Base-by-base conservation (phyloP, 1,140 invertebrate species). In the Paramacrobiotus metropolitanus region DNA sequence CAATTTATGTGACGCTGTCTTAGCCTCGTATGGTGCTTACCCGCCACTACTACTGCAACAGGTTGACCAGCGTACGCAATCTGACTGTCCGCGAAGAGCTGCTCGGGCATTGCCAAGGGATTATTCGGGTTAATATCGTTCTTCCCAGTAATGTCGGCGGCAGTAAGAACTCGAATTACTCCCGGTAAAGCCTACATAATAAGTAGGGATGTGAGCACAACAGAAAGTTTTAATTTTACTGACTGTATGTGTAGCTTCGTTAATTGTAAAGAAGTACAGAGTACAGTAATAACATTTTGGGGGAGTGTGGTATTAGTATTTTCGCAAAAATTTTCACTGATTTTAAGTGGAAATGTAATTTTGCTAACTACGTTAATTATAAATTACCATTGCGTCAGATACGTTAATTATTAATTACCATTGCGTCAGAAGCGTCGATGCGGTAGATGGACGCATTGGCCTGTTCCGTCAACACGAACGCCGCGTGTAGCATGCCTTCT, bases 141-240 rank as follows among this genome's bases (percentile, higher is more conserved):
- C 69, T 86, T 86, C 45, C 85, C 85, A 1, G 84, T 83, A 29
- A 89, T 77, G 69, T 87, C 85, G 66, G 80, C 80, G 1, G 82
- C 81, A 9, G 78, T 77, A 64, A 80, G 79, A 67, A 85, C 84
- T 1, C 77, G 79, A 1, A 83, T 65, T 2, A 88, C 82, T 2
- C 84, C 86, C 60, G 78, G 73, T 59, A 81, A 70, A 30, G 64
- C 66, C 67, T 71, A 65, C 29, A 65, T 60, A 29, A 62, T 15
- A 61, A 60, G 24, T 29, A n/a, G 21, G 44, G 61, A 1, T 30
- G 28, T 1, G n/a, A n/a, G 0, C 66, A 77, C 75, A 74, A 81
- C 66, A 64, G 77, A 77, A 29, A n/a, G n/a, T 9, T 55, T 30
- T 1, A n/a, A 40, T 40, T n/a, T n/a, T 9, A 9, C n/a, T 40